Base-by-base conservation (phyloP, 2,113 vertebrate genomes). In the Felis chaus region DNA sequence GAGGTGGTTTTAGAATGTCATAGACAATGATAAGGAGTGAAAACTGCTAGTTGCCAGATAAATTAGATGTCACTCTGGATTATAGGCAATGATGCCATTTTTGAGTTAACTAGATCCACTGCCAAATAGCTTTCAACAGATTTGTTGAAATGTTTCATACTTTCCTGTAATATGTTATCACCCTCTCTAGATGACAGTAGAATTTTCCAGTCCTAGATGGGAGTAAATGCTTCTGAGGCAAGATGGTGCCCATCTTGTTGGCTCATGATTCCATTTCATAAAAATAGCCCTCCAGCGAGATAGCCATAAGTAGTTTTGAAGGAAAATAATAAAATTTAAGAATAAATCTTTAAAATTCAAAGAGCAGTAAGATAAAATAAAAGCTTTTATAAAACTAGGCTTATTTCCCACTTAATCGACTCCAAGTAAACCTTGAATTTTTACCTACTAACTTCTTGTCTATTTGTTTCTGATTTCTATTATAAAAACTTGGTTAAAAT, bases 291-390 rank as follows among this genome's bases (percentile, higher is more conserved):
- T 89, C 66, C 13, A 55, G 48, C 39, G 66, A 74, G 9, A 57
- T 10, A 76, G 19, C 57, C 61, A 41, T 82, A 74, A 61, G 36
- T 50, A 68, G 7, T 27, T 78, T 78, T 78, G n/a, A 95, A 95
- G 50, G 61, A 78, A 97, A 95, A 91, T 31, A 69, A 74, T 68
- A 53, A 83, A 57, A 83, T 80, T 84, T 48, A 74, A 76, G 36
- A 15, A 23, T 36, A 82, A 89, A 14, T 71, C 23, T 85, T 95
- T 79, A 65, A 79, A 45, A 76, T 4, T 71, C 73, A 83, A 78
- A 65, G 25, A 93, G 23, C 2, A 85, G 8, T 45, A 88, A 84
- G 73, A 36, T n/a, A 80, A 25, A 79, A 57, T 73, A 48, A 76
- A 66, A 25, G 8, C 69, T 41, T 73, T n/a, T 66, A 65, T 63